phyloP scores from a whole-genome alignment of 2,797 vertebrate species.

The Linurgus olivaceus region DNA sequence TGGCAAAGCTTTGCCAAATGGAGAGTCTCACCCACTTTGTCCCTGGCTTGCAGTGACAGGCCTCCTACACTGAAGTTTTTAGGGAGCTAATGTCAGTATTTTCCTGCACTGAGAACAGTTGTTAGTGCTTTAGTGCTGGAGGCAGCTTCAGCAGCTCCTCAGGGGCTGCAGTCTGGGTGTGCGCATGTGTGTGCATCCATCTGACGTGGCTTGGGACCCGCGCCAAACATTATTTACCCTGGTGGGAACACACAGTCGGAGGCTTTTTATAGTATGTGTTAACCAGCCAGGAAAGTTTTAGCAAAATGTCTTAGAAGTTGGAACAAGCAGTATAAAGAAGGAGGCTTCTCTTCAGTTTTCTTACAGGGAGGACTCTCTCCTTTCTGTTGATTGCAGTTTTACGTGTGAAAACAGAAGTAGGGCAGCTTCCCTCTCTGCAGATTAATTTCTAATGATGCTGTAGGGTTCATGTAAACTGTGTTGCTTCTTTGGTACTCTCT shows the following conservation, averaged over 20 bases:
- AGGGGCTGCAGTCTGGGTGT: neutral
- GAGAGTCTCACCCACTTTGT: neutral
- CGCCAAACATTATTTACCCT: neutral
- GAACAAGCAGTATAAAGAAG: neutral
- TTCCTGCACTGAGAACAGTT: neutral
- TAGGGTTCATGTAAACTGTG: neutral
- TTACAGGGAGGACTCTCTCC: neutral
- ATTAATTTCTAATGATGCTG: neutral
- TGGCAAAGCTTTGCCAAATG: neutral
- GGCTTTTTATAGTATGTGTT: constrained; percentile 39
- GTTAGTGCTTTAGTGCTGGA: neutral
- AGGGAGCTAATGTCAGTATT: neutral
- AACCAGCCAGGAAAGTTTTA: constrained; percentile 55
- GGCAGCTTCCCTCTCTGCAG: fast-evolving
- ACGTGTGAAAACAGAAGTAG: neutral
- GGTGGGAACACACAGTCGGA: constrained; percentile 31
- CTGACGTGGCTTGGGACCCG: constrained; percentile 7
- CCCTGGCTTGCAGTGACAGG: neutral
- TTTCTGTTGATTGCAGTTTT: neutral
- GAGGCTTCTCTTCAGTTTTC: neutral
- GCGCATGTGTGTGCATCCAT: neutral
- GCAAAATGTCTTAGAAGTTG: constrained; percentile 25
- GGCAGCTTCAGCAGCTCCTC: neutral
- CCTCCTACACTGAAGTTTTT: neutral
- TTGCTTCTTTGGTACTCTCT: neutral